Percentiles rank a stretch among this genome's conserved stretches.
Conservation (phyloP, 2,797 vertebrate genomes). For the Lindbergichthys nudifrons region DNA sequence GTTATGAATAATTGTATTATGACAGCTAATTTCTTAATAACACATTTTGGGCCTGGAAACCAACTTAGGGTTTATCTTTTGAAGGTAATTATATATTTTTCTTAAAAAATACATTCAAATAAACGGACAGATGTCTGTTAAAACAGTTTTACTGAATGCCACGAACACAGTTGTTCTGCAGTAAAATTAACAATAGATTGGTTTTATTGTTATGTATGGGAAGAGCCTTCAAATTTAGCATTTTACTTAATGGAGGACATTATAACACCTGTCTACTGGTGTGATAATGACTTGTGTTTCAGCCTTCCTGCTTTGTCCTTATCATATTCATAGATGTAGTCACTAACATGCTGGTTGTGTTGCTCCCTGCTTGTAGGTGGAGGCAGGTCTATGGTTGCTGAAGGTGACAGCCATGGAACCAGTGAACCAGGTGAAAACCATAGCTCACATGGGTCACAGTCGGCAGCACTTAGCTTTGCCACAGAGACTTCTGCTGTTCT, state of each 20-base stretch:
- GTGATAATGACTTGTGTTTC: neutral
- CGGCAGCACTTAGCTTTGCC: slow-evolving; percentile 67
- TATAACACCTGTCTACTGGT: neutral
- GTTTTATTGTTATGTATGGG: neutral
- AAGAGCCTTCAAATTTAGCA: neutral
- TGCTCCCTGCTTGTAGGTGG: slow-evolving; percentile 56
- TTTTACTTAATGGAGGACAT: neutral
- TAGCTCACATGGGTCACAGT: slow-evolving; percentile 42
- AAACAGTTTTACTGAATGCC: neutral
- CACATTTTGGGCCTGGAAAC: neutral
- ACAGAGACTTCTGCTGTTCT: slow-evolving; percentile 51
- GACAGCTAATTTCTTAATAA: neutral
- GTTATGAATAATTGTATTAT: neutral
- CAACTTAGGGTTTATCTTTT: neutral
- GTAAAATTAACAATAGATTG: neutral
- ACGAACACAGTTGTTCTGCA: neutral
- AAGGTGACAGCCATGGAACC: slow-evolving; percentile 55
- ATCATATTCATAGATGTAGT: neutral
- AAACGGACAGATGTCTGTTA: neutral
- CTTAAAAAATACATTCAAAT: neutral
- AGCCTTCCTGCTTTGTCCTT: neutral
- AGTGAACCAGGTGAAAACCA: slow-evolving; percentile 65
- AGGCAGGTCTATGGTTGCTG: slow-evolving; percentile 62
- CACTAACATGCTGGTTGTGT: slow-evolving; percentile 36
- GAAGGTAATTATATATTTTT: neutral